Conservation (phyloP, 2,888 invertebrate genomes). For the Protodeltote pygarga region DNA sequence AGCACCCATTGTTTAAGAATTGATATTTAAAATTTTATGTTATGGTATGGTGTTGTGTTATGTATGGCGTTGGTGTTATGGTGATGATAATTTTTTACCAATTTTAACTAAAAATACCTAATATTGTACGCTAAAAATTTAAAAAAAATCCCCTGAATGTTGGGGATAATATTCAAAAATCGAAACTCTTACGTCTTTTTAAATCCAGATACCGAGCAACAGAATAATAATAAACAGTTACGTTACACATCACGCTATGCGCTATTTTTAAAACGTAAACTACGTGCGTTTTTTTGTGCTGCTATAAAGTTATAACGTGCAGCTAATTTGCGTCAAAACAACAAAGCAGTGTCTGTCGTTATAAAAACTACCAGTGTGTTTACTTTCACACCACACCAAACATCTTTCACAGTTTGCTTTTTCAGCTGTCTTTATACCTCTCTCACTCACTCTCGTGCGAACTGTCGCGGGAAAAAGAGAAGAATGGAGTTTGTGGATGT, state of each 20-base stretch:
- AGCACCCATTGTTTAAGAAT: too few species aligned
- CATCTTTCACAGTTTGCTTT: slow-evolving; percentile 46
- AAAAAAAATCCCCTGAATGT: too few species aligned
- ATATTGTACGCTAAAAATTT: too few species aligned
- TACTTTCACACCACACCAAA: slow-evolving; percentile 48
- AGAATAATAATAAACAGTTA: slow-evolving; percentile 14
- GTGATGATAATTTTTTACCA: too few species aligned
- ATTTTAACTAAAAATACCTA: too few species aligned
- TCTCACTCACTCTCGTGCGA: slow-evolving; percentile 9
- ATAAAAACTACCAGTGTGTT: slow-evolving; percentile 46
- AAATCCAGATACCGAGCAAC: too few species aligned
- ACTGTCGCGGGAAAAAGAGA: slow-evolving; percentile 16
- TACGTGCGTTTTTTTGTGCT: neutral
- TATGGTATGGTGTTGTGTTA: too few species aligned
- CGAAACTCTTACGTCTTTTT: too few species aligned
- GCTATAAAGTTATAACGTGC: slow-evolving; percentile 23
- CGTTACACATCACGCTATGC: neutral
- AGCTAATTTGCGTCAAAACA: slow-evolving; percentile 50
- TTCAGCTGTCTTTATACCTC: slow-evolving; percentile 40
- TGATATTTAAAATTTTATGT: too few species aligned
- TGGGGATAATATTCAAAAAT: too few species aligned
- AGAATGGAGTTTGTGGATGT: slow-evolving; percentile 1
- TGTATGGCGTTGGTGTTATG: too few species aligned
- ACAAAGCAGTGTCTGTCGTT: slow-evolving; percentile 30
- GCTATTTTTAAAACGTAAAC: slow-evolving; percentile 21